Conservation (phyloP, 1,140 invertebrate species). For the Cataglyphis hispanica region DNA sequence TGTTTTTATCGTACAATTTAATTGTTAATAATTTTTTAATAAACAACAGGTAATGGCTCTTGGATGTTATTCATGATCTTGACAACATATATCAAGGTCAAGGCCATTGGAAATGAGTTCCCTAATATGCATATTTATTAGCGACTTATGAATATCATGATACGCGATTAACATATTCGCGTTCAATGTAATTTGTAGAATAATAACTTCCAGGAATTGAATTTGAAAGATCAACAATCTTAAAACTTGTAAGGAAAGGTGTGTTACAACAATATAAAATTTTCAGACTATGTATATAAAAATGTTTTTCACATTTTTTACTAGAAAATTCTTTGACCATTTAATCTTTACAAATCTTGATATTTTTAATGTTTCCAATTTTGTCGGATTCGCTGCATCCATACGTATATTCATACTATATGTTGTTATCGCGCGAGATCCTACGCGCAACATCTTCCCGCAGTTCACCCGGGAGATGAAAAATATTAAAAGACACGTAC, state of each 20-base stretch:
- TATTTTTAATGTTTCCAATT: constrained; percentile 1
- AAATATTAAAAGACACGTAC: constrained; percentile 66
- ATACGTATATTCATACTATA: background rate
- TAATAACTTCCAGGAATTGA: background rate
- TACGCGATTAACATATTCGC: background rate
- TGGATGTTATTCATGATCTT: too few relatives aligned
- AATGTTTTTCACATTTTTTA: background rate
- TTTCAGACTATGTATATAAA: background rate
- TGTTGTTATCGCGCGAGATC: constrained; percentile 18
- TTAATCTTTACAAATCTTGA: background rate
- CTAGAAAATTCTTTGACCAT: background rate
- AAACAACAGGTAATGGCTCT: too few relatives aligned
- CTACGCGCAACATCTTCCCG: constrained; percentile 12
- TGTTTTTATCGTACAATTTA: too few relatives aligned
- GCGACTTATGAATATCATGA: background rate
- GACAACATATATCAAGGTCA: too few relatives aligned
- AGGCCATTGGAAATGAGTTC: too few relatives aligned
- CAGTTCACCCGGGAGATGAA: constrained; percentile 51
- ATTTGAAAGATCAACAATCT: background rate
- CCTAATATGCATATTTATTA: too few relatives aligned
- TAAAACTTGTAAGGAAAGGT: too few relatives aligned
- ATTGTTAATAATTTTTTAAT: too few relatives aligned
- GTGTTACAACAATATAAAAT: background rate
- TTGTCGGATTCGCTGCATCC: background rate
- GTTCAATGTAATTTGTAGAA: background rate